Evolutionary conservation across 2,888 invertebrate species (phyloP), one percentile per base, ranked within the genome.

Genomic region (Fragum sueziense): DNA sequence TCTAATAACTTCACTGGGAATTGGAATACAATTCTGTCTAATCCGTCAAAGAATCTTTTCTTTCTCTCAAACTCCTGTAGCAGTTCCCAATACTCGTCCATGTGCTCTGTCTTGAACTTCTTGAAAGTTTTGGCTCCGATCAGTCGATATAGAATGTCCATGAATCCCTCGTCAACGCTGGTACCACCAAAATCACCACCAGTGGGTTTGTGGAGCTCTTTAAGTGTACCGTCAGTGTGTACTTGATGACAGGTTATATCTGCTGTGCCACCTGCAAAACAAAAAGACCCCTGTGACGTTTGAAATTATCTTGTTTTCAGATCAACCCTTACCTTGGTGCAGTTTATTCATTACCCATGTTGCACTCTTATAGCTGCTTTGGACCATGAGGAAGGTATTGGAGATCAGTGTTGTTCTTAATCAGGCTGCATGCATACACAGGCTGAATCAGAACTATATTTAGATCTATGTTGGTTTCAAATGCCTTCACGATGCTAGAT

Each of bases 171-270:
- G 61, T 84, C 80, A 0, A 84, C 72, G 20, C 37, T 67, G 1
- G 57, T 80, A 20, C 84, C 84, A 3, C 84, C 84, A 41, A 74
- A 84, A 25, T 70, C 80, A n/a, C 84, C 84, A 0, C 84, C 84
- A 17, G 69, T 71, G 4, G 84, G 71, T 52, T 67, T 59, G 57
- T 76, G 76, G 1, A 84, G 62, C 62, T 84, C 80, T 65, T 76
- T 80, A 1, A 84, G 51, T 14, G 72, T 75, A 0, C 68, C 74
- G 25, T 80, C 74, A 34, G 7, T 54, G 25, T 68, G 37, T 2
- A 80, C 74, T 41, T 83, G 68, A 33, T 80, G 80, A 65, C 75
- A 77, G 14, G 78, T 80, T 1, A 84, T 78, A 51, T 84, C 84
- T 9, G 77, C 79, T n/a, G 82, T 83, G 4, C 82, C 82, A 14